Evolutionary conservation across 2,888 invertebrate genomes (phyloP).

Genomic region (Plagodis pulveraria): DNA sequence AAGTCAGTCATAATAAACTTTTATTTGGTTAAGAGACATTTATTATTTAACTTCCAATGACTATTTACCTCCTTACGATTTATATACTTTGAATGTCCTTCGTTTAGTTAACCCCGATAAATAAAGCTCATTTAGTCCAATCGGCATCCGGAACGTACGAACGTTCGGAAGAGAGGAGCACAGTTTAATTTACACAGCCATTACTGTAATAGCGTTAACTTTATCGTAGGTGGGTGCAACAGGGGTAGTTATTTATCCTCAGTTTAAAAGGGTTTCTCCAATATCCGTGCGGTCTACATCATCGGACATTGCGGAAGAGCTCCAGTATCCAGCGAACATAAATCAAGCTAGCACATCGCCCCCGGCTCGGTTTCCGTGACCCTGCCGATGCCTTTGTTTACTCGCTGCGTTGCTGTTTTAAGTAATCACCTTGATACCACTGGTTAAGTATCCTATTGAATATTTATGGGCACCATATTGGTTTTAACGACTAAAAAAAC

Average conservation of each 20-base stretch:
- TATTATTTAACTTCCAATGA: no score
- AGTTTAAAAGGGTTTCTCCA: slow-evolving; percentile 32
- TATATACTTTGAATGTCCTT: no score
- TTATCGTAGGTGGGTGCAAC: slow-evolving; percentile 1
- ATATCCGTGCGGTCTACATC: slow-evolving; percentile 66
- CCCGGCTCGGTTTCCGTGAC: slow-evolving; percentile 65
- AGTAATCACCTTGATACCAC: slow-evolving; percentile 63
- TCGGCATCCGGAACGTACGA: not conserved
- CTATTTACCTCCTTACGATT: no score
- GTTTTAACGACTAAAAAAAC: slow-evolving; percentile 39
- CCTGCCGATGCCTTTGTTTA: slow-evolving; percentile 66
- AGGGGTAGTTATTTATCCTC: slow-evolving; percentile 26
- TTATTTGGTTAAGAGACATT: no score
- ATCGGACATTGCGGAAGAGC: slow-evolving; percentile 78
- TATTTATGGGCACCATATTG: slow-evolving; percentile 52
- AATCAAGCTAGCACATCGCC: slow-evolving; percentile 75
- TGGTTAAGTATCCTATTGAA: slow-evolving; percentile 54
- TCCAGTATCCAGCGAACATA: slow-evolving; percentile 73
- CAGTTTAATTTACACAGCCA: slow-evolving; percentile 1
- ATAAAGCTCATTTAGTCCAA: no score
- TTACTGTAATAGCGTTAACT: slow-evolving; percentile 14
- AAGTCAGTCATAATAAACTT: no score
- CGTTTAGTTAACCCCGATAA: no score
- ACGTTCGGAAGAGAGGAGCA: not conserved
- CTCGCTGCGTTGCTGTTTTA: slow-evolving; percentile 57